Conservation (phyloP, 1,140 invertebrate species). For the Achatina immaculata region DNA sequence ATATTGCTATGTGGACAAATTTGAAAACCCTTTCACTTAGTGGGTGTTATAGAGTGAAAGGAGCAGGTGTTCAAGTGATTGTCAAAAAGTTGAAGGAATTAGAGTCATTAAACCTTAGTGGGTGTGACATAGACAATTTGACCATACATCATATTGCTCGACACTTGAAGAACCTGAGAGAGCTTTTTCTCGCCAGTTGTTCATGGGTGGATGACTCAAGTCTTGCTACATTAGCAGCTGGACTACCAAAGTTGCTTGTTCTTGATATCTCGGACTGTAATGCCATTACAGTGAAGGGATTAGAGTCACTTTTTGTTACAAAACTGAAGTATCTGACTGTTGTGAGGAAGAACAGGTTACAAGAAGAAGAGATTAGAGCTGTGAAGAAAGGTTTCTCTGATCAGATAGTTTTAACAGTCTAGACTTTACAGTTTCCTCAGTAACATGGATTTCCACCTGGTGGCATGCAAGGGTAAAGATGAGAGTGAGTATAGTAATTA, state of each 20-base stretch:
- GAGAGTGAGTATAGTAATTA: too few species aligned
- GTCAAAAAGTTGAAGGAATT: constrained; percentile 24
- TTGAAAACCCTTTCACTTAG: constrained; percentile 45
- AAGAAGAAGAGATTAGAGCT: neutral
- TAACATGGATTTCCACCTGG: too few species aligned
- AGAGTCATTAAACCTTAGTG: neutral
- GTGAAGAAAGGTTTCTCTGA: neutral
- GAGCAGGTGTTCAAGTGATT: constrained; percentile 38
- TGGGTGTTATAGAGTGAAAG: constrained; percentile 50
- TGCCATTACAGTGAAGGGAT: neutral
- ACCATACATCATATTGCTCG: constrained; percentile 26
- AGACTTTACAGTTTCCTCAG: neutral
- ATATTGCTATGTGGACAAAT: constrained; percentile 34
- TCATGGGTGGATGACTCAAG: neutral
- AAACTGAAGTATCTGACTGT: neutral
- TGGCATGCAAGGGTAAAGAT: too few species aligned
- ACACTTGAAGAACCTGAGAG: constrained; percentile 4
- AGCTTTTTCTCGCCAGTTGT: constrained; percentile 8
- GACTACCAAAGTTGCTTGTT: neutral
- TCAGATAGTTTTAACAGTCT: neutral
- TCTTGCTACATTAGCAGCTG: neutral
- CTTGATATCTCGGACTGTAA: constrained; percentile 14
- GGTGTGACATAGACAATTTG: constrained; percentile 10
- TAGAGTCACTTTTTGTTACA: neutral
- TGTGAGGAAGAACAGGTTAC: neutral